Conservation (phyloP, 2,113 vertebrate genomes). For the Pluvianellus socialis region DNA sequence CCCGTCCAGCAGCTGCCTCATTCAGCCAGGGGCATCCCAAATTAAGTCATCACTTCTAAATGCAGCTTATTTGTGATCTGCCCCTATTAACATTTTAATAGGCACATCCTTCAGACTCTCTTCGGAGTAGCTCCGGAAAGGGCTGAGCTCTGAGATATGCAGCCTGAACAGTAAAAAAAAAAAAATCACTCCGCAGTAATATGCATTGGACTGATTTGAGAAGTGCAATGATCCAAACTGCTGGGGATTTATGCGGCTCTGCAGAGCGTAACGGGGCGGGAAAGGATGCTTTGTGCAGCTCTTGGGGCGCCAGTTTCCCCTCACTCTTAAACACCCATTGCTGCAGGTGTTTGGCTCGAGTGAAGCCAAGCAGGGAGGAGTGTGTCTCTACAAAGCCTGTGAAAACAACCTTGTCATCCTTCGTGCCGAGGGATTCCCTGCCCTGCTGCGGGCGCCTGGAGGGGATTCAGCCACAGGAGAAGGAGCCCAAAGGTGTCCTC, state of each 20-base stretch:
- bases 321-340: neutral
- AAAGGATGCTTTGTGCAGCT: neutral
- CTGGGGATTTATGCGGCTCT: neutral
- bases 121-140: neutral
- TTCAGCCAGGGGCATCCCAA: neutral
- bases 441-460: neutral
- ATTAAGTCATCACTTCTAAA: neutral
- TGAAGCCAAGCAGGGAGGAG: rapidly evolving
- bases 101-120: neutral
- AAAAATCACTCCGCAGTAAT: neutral
- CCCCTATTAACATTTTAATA: neutral
- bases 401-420: neutral
- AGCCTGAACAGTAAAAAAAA: neutral
- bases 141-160: neutral
- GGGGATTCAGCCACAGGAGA: neutral
- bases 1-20: neutral
- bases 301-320: neutral
- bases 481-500: neutral
- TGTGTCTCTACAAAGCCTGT: neutral
- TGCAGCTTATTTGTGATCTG: neutral
- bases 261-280: neutral
- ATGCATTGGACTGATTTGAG: neutral
- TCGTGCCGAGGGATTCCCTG: neutral
- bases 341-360: neutral
- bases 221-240: neutral